Conservation (phyloP, 2,797 vertebrate species). For the Triplophysa yarkandensis region DNA sequence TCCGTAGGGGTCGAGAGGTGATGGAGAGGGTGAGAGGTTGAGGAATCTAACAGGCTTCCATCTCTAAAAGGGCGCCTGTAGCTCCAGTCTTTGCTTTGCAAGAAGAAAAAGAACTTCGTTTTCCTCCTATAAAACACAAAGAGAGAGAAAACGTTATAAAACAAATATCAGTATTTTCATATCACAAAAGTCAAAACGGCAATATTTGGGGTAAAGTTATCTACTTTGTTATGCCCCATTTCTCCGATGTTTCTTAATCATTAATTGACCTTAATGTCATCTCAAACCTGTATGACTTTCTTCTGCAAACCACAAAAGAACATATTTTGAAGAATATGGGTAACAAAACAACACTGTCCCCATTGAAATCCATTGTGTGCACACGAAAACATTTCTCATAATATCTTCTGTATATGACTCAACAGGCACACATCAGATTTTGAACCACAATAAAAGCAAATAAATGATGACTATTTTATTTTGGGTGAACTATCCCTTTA, state of each 20-base stretch:
- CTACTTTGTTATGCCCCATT: neutral
- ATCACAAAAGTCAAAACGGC: no score
- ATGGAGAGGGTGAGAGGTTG: conserved; percentile 69
- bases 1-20: conserved; percentile 76
- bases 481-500: neutral
- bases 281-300: neutral
- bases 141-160: conserved; percentile 23
- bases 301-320: neutral
- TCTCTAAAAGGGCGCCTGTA: conserved; percentile 94
- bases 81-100: conserved; percentile 95
- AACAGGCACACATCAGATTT: no score
- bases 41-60: conserved; percentile 96
- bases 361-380: no score
- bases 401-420: no score
- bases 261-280: no score
- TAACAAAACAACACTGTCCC: no score
- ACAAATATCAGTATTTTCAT: no score
- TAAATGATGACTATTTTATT: no score
- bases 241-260: neutral
- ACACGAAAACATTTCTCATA: no score
- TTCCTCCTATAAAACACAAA: conserved; percentile 82
- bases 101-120: conserved; percentile 90
- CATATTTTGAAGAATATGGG: no score
- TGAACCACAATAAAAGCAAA: no score
- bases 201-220: no score